Conservation (phyloP, 2,113 vertebrate species). For the Protomyctophum bolini region DNA sequence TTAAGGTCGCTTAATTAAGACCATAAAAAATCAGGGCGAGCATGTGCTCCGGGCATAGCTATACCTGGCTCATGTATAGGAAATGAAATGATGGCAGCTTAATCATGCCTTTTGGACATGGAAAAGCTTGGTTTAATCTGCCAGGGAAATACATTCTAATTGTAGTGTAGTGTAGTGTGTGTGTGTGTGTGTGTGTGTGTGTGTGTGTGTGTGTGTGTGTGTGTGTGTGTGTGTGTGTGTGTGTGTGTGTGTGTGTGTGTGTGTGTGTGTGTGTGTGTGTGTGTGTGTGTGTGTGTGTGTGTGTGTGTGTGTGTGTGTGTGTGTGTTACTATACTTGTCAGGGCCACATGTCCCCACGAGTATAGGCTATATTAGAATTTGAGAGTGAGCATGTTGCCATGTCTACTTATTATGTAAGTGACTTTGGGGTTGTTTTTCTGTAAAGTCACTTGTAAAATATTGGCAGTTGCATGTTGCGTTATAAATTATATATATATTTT, state of each 20-base stretch:
- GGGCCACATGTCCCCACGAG: too few species aligned
- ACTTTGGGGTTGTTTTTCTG: too few species aligned
- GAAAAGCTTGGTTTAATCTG: constrained; percentile 60
- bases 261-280: constrained; percentile 5
- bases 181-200: not conserved
- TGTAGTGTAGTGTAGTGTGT: constrained; percentile 8
- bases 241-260: not conserved
- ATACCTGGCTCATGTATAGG: constrained; percentile 55
- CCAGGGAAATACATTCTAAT: constrained; percentile 30
- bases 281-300: constrained; percentile 5
- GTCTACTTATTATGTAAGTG: too few species aligned
- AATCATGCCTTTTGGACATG: constrained; percentile 62
- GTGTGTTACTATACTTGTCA: too few species aligned
- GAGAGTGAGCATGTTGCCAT: too few species aligned
- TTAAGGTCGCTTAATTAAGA: constrained; percentile 67
- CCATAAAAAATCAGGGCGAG: constrained; percentile 50
- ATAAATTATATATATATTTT: too few species aligned
- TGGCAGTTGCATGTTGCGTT: too few species aligned
- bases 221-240: not conserved
- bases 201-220: constrained; percentile 10
- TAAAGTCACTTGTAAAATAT: too few species aligned
- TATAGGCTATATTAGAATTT: too few species aligned
- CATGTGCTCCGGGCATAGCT: constrained; percentile 31
- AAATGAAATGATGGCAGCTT: constrained; percentile 60
- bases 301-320: not conserved